These are phyloP conservation scores for Sebastes vulpes DNA, from an alignment of 2,797 vertebrate genomes.

Conservation along the genomic window DNA sequence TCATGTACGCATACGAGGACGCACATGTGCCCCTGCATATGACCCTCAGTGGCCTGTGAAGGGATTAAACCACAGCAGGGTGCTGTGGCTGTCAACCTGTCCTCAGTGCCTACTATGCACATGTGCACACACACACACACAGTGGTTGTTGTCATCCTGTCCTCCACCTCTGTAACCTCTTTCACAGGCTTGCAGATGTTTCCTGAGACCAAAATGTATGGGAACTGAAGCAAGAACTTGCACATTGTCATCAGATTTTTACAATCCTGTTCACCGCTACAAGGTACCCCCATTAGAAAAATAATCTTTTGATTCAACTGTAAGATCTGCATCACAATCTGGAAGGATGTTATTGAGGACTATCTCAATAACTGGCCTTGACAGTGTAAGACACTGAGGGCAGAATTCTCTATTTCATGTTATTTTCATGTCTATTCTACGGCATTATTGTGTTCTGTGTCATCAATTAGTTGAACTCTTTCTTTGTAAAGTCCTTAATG, in stretches of 20 bases:
- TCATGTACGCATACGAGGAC: slow-evolving; percentile 33
- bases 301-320: background rate
- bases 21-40: slow-evolving; percentile 25
- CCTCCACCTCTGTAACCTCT: slow-evolving; percentile 68
- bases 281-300: background rate
- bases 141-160: slow-evolving; percentile 58
- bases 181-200: slow-evolving; percentile 75
- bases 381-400: background rate
- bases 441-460: background rate
- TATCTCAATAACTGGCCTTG: background rate
- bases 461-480: background rate
- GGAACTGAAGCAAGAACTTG: slow-evolving; percentile 35
- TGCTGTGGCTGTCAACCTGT: slow-evolving; percentile 64
- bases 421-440: background rate
- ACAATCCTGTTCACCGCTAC: background rate
- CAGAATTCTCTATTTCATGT: background rate
- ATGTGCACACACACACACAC: slow-evolving; percentile 17
- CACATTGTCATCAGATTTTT: slow-evolving; percentile 5
- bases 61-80: slow-evolving; percentile 70
- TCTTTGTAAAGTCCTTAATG: background rate
- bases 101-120: slow-evolving; percentile 40
- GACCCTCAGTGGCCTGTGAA: slow-evolving; percentile 57
- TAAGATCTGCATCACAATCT: background rate
- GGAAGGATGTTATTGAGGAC: background rate
- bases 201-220: slow-evolving; percentile 56